phyloP scores from a whole-genome alignment of 2,113 vertebrate genomes.

The Siniperca chuatsi region DNA sequence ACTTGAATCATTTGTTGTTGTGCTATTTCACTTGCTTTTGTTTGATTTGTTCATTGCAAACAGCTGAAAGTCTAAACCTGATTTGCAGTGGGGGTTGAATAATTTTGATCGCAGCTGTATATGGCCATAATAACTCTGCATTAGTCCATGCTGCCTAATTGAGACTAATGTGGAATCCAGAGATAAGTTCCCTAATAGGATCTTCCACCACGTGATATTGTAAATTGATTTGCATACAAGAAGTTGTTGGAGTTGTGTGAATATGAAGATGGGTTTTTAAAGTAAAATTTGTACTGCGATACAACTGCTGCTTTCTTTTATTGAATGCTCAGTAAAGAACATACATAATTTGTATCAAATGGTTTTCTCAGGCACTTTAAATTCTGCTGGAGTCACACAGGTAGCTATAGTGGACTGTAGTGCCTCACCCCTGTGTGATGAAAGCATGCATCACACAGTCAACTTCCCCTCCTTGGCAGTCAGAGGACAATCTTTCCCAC shows the following conservation, averaged over 20 bases:
- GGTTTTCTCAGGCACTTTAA: slow-evolving; percentile 30
- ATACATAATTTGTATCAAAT: background rate
- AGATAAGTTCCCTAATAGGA: slow-evolving; percentile 38
- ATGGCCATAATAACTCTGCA: slow-evolving; percentile 1
- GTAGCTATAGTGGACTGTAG: slow-evolving; percentile 7
- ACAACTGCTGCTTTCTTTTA: slow-evolving; percentile 5
- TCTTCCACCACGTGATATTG: slow-evolving; percentile 1
- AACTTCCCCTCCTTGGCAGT: slow-evolving; percentile 40
- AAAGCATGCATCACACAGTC: slow-evolving; percentile 50
- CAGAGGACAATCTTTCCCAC: slow-evolving; percentile 37
- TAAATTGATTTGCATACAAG: background rate
- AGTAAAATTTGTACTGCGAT: background rate
- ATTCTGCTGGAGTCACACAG: slow-evolving; percentile 39
- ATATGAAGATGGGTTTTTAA: background rate
- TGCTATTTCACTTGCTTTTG: no score
- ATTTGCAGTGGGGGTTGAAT: no score
- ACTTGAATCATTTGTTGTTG: no score
- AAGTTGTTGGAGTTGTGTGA: background rate
- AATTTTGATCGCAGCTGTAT: background rate
- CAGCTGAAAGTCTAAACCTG: no score
- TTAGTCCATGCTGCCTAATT: slow-evolving; percentile 29
- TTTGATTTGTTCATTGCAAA: no score
- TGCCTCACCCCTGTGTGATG: slow-evolving; percentile 30
- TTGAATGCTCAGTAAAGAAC: background rate
- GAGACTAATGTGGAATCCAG: slow-evolving; percentile 2